Base-by-base conservation (phyloP, 2,888 invertebrate genomes). In the Sycophila texana region DNA sequence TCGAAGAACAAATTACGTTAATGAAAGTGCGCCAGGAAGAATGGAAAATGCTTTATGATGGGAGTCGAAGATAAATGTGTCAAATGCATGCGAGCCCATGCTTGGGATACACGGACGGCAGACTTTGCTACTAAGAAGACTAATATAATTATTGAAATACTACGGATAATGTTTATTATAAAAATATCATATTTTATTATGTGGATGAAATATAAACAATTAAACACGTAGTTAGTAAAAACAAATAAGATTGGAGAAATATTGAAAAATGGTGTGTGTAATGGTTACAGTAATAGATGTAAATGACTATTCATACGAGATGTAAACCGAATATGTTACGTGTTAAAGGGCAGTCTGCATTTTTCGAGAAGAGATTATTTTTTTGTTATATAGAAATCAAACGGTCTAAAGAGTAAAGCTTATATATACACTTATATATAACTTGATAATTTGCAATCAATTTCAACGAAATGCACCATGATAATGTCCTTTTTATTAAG, bases 121-220 rank as follows among this genome's bases (percentile, higher is more conserved):
- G 84, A 86, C 84, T 87, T 87, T 87, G 86, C 87, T 87, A 89
- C 83, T 83, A 84, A 87, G 85, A 88, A 88, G 88, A 89, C 87
- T 89, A 89, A 88, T 88, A 86, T 88, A 85, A 85, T 84, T 84
- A 84, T 84, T 83, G 82, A 85, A 89, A 85, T 87, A 86, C 83
- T 86, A 86, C 83, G 83, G 83, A 88, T 87, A 87, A 87, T 86
- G 86, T 88, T 89, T 88, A 88, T 87, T 88, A 87, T 87, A 83
- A 72, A 83, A 86, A 86, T 87, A 88, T 86, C 86, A 88, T 89
- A 89, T 89, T 89, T 89, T 89, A 89, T 88, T 89, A 89, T 89
- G 86, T 87, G 86, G 84, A 87, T 84, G 84, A 86, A 87, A 84
- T 86, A 87, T 87, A 86, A 86, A 86, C 85, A 85, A 87, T 86